Evolutionary conservation across 1,140 invertebrate species (phyloP), one percentile per base, ranked within the genome.

Genomic region (Drosophila subobscura): DNA sequence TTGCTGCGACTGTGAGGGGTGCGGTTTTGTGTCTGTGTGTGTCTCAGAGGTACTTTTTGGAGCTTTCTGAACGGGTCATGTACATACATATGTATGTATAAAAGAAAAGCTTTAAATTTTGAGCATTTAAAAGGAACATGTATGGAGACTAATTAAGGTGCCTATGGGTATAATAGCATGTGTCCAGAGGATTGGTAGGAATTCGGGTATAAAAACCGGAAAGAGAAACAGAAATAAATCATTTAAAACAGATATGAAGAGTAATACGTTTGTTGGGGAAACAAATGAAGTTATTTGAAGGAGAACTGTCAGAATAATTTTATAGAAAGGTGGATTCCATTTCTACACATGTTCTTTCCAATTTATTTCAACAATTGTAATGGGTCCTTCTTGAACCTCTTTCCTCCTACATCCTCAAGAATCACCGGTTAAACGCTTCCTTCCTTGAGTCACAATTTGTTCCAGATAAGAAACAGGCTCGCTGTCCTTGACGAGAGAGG

Each of bases 381-480:
- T 20, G 16, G 16, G 16, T 20, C 16, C 1, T 20, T 20, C 16
- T 20, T 20, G 16, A 20, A 20, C 16, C 16, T 40, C 29, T 4
- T 8, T 14, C 3, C n/a, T 37, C 0, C 10, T 4, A 37, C 4
- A 37, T 37, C 33, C 33, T 4, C 1, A 37, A 12, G 33, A 37
- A 12, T 37, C 33, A 12, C 12, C 33, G 10, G 10, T 27, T 44
- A 27, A 33, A 33, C n/a, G 12, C 4, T 14, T 10, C 5, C 12
- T 20, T 16, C 10, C 1, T 23, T 10, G 7, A 63, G 76, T 57
- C 57, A 67, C 37, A 84, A 84, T 68, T 52, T 68, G 23, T 53
- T 59, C 58, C 55, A 76, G 66, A 76, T 76, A 65, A 29, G 51
- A 78, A 59, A 77, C 72, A 65, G 50, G 33, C 44, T 14, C 37